Percentiles rank a stretch among this genome's conserved stretches.
Conservation (phyloP, 1,140 invertebrate genomes). For the Leptestheria dahalacensis region DNA sequence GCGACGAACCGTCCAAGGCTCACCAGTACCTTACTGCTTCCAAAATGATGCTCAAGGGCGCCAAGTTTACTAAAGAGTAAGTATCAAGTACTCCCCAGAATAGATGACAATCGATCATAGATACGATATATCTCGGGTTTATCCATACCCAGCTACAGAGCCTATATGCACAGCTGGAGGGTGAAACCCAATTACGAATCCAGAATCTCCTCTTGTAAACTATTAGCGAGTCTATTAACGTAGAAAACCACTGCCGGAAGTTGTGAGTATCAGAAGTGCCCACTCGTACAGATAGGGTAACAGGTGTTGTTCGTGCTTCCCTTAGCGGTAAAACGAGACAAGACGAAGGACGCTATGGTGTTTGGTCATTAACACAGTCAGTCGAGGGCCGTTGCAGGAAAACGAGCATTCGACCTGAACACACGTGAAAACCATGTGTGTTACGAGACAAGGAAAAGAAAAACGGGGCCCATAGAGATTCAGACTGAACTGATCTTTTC, state of each 20-base stretch:
- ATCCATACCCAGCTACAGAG: background rate
- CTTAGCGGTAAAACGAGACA: background rate
- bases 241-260: background rate
- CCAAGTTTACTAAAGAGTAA: slow-evolving; percentile 50
- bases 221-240: too few relatives aligned
- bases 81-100: too few relatives aligned
- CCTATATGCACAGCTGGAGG: too few relatives aligned
- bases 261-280: too few relatives aligned
- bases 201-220: too few relatives aligned
- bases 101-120: too few relatives aligned
- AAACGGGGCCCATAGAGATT: too few relatives aligned
- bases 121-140: too few relatives aligned
- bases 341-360: background rate
- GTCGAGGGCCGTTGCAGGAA: background rate
- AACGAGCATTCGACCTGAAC: background rate
- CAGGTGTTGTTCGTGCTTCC: background rate
- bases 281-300: background rate
- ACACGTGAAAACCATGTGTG: too few relatives aligned
- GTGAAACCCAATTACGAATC: too few relatives aligned
- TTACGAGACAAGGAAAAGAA: background rate
- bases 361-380: too few relatives aligned
- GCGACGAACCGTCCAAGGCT: slow-evolving; percentile 51
- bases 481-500: background rate
- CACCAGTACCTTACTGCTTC: slow-evolving; percentile 54
- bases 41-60: slow-evolving; percentile 50